Base-by-base conservation (phyloP, 2,113 vertebrate species). In the Vimba vimba region DNA sequence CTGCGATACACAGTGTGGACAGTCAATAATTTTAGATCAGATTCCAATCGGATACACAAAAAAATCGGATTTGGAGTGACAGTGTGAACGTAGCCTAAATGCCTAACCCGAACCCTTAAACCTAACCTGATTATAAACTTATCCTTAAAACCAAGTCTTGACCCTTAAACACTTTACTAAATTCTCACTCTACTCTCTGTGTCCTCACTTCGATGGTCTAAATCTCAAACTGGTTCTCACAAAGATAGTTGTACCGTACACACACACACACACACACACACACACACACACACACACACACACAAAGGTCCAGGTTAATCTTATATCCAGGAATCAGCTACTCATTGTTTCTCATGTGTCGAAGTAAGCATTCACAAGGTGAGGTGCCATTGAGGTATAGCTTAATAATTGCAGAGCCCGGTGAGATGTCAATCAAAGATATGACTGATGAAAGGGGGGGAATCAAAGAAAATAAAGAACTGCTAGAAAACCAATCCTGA, bases 291-390 rank as follows among this genome's bases (percentile, higher is more conserved):
- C 27, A 27, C 68, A 86, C 39, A 36, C 74, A 21, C 47, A 39
- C 83, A 66, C 84, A 82, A 27, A 64, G 82, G 66, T 83, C 66
- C 30, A 43, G 68, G 82, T 83, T 83, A 83, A 83, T 73, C 68
- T 69, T 57, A 66, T 11, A 80, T 33, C 36, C 52, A 7, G 50
- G 33, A 69, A 66, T 55, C 45, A 77, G 82, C 82, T 57, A 69
- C 50, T 73, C 81, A 83, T 83, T 83, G 82, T 83, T 83, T 83
- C 33, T 57, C 66, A 83, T 25, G 47, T 83, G 50, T 73, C 7
- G 2, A 36, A 73, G n/a, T 59, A 83, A 25, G 21, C 23, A 55
- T 83, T 83, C 81, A 57, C 81, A 83, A 73, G 66, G 80, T 82
- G 45, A 82, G 17, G 68, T 73, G 33, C 73, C 68, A 59, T 25